phyloP scores from a whole-genome alignment of 2,888 invertebrate species.

The Scaptomyza caliginosa region DNA sequence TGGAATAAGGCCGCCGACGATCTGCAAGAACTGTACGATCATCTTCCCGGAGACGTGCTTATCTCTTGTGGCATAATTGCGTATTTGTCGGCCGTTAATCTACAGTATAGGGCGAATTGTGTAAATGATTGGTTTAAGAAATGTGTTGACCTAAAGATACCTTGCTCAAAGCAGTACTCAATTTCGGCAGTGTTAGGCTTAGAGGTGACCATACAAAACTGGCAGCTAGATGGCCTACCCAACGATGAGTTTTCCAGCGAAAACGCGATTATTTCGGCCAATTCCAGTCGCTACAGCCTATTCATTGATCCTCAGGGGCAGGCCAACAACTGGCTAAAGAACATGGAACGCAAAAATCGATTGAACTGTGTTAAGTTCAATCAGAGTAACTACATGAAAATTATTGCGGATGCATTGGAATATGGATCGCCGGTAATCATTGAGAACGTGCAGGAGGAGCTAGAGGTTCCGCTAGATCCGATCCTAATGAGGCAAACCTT shows the following conservation, averaged over 20 bases:
- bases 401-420: constrained; percentile 88
- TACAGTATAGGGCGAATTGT: constrained; percentile 87
- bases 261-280: constrained; percentile 93
- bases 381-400: constrained; percentile 83
- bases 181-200: constrained; percentile 91
- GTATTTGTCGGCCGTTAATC: constrained; percentile 94
- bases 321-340: constrained; percentile 96
- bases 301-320: constrained; percentile 97
- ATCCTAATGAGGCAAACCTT: constrained; percentile 91
- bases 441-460: constrained; percentile 93
- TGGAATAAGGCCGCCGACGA: constrained; percentile 92
- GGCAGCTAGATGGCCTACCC: constrained; percentile 94
- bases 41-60: constrained; percentile 94
- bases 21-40: constrained; percentile 90
- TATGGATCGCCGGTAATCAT: constrained; percentile 91
- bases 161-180: constrained; percentile 90
- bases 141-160: constrained; percentile 88
- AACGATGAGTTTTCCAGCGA: constrained; percentile 94
- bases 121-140: constrained; percentile 90
- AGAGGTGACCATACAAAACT: constrained; percentile 89
- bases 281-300: constrained; percentile 94
- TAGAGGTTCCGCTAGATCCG: constrained; percentile 94
- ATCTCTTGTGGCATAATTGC: constrained; percentile 95
- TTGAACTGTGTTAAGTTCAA: constrained; percentile 82
- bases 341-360: constrained; percentile 88